Percentiles rank a stretch among this genome's conserved stretches.
phyloP scores from a whole-genome alignment of 2,888 invertebrate species.

The Clepsis dumicolana region DNA sequence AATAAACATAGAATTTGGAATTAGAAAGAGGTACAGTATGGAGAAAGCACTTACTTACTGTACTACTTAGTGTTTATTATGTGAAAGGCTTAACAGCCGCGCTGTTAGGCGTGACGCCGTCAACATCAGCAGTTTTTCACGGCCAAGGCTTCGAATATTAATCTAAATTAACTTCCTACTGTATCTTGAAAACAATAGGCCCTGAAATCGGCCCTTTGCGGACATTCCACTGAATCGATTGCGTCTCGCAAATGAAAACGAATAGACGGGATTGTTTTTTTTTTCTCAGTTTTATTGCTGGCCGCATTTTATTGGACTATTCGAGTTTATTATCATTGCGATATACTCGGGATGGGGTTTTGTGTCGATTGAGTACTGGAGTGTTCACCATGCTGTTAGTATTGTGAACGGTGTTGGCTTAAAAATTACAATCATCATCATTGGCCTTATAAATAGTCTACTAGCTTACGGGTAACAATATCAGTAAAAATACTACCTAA shows the following conservation, averaged over 20 bases:
- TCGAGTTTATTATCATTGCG: conserved; percentile 49
- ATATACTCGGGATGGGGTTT: conserved; percentile 31
- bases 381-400: conserved; percentile 9
- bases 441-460: too few species aligned
- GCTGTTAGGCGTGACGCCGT: neutral
- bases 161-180: conserved; percentile 4
- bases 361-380: conserved; percentile 23
- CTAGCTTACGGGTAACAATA: too few species aligned
- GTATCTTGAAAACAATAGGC: conserved; percentile 17
- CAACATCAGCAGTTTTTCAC: neutral
- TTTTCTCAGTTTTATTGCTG: conserved; percentile 43
- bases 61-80: too few species aligned
- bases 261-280: conserved; percentile 42
- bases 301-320: conserved; percentile 46
- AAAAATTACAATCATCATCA: too few species aligned
- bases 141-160: neutral
- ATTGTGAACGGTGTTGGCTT: too few species aligned
- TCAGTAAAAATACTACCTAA: too few species aligned
- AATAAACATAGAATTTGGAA: too few species aligned
- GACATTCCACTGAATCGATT: conserved; percentile 33
- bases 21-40: too few species aligned
- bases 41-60: too few species aligned
- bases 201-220: conserved; percentile 29
- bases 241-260: conserved; percentile 41
- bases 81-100: too few species aligned